Evolutionary conservation across 2,113 vertebrate genomes (phyloP), one percentile per base, ranked within the genome.

Genomic region (Edolisoma coerulescens): DNA sequence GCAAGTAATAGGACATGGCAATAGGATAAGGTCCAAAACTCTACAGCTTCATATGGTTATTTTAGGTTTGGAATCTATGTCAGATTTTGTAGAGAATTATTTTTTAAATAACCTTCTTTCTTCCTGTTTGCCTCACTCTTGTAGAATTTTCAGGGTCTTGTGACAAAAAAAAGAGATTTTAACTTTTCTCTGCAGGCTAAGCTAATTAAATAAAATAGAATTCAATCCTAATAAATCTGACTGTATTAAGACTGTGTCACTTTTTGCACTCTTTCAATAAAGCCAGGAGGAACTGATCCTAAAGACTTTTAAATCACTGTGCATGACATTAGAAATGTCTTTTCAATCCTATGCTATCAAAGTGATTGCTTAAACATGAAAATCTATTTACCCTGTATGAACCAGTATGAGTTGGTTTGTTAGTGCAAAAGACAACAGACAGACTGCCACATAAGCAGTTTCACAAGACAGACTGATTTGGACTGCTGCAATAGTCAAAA

Each of bases 141-240:
- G 47, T 39, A 87, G 83, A 73, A 64, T 85, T 49, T 53, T 96
- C 74, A 87, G 42, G 75, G 24, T 54, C 71, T 86, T 93, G 65
- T 96, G 49, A 82, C 74, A 95, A 16, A 93, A 61, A 61, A 90
- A 89, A 96, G 67, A 95, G 30, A 95, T 94, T 96, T 96, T 41
- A 95, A 41, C 35, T 94, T 96, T 60, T 83, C 80, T 97, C 93
- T 78, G 47, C 27, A 95, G 84, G 95, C 6, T 86, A 22, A 89
- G 41, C 28, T 97, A 98, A 97, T 97, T 95, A 97, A 97, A 92
- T 97, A 87, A 81, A 96, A 96, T 19, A 70, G 63, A 97, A 78
- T 97, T 97, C 87, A 74, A 70, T 30, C 23, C 18, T 95, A 93
- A 97, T 95, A 97, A 96, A 97, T 96, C 73, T 97, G 89, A 69